A percentile compares a stretch with the other conserved stretches of the same genome.
phyloP scores from a whole-genome alignment of 2,888 invertebrate genomes.

The Parasteatoda lunata region DNA sequence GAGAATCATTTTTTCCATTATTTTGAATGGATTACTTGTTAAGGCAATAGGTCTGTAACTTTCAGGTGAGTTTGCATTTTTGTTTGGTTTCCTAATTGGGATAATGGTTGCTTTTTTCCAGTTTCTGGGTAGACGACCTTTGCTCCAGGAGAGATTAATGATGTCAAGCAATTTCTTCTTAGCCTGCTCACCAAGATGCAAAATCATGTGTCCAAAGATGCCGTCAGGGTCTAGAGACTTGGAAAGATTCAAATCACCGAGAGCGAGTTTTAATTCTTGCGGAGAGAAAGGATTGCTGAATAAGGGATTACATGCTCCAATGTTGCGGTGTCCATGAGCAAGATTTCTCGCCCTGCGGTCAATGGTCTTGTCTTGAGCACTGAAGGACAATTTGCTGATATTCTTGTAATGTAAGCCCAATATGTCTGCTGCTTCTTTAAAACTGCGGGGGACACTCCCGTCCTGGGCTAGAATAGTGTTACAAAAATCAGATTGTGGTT shows the following conservation, averaged over 20 bases:
- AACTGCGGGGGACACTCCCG: not conserved
- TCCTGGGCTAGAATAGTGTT: not conserved
- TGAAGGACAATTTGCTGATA: not conserved
- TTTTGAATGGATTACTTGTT: not conserved
- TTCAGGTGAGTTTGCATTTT: not conserved
- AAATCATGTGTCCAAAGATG: not conserved
- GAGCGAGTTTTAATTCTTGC: not conserved
- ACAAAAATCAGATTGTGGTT: not conserved
- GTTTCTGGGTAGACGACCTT: too few relatives aligned
- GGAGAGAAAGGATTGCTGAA: not conserved
- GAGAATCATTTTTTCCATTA: slow-evolving; percentile 1
- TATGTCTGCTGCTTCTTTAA: not conserved
- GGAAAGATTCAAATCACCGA: not conserved
- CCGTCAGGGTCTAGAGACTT: slow-evolving; percentile 2
- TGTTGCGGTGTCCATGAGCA: not conserved
- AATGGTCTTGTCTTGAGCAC: not conserved
- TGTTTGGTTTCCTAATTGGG: not conserved
- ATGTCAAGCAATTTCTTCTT: too few relatives aligned
- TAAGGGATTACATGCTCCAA: not conserved
- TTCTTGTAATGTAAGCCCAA: not conserved
- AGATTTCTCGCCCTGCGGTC: not conserved
- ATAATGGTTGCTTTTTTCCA: not conserved
- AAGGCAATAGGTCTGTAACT: not conserved
- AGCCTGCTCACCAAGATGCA: not conserved
- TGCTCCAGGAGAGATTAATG: too few relatives aligned